A percentile compares a stretch with the other conserved stretches of the same genome.
Conservation (phyloP, 2,888 invertebrate species). For the Hemaris fuciformis region DNA sequence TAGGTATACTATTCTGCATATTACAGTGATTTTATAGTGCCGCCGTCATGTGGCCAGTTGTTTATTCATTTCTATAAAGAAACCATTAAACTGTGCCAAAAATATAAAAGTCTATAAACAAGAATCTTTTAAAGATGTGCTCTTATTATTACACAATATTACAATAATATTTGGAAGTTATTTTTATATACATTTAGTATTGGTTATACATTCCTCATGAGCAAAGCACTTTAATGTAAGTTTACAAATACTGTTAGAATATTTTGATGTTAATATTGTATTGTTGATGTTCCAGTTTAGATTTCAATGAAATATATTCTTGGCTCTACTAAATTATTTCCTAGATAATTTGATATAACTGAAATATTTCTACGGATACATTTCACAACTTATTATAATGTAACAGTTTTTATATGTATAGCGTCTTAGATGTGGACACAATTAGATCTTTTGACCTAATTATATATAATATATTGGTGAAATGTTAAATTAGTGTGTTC, state of each 20-base stretch:
- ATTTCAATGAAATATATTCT: background rate
- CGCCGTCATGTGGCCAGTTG: background rate
- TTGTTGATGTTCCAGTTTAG: background rate
- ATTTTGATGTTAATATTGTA: background rate
- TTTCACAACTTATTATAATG: background rate
- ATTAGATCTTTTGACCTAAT: background rate
- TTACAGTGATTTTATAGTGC: background rate
- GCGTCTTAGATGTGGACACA: background rate
- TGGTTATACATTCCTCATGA: conserved; percentile 27
- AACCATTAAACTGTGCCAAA: conserved; percentile 1
- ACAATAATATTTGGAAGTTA: background rate
- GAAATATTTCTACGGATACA: background rate
- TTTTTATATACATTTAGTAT: conserved; percentile 19
- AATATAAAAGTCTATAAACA: background rate
- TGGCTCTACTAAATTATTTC: background rate
- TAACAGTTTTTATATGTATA: background rate
- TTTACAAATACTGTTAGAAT: background rate
- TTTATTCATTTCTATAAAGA: background rate
- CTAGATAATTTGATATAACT: background rate
- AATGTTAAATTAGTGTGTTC: background rate
- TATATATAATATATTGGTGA: background rate
- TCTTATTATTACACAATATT: background rate
- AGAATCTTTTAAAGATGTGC: conserved; percentile 1
- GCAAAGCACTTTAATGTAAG: conserved; percentile 15
- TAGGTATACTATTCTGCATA: background rate